Percentiles rank a stretch among this genome's conserved stretches.
Conservation (phyloP, 1,140 invertebrate species). For the Caenorhabditis briggsae region DNA sequence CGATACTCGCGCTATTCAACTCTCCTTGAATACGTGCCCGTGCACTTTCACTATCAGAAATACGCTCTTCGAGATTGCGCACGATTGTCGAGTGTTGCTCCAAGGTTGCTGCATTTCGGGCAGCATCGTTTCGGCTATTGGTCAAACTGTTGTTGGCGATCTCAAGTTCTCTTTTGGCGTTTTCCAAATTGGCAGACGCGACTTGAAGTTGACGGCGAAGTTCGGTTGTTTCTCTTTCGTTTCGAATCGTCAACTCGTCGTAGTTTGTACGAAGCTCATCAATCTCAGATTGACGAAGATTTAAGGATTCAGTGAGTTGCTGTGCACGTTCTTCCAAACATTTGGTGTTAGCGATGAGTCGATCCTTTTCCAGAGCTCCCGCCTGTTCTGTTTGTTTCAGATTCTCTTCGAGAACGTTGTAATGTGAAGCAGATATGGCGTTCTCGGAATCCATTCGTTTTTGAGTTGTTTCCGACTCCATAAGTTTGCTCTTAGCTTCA, state of each 20-base stretch:
- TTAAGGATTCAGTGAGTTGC: conserved; percentile 3
- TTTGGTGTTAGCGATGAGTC: background rate
- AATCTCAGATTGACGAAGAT: background rate
- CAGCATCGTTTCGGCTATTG: background rate
- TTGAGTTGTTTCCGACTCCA: conserved; percentile 4
- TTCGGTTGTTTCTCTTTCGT: background rate
- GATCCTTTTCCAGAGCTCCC: conserved; percentile 45
- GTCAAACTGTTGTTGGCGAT: background rate
- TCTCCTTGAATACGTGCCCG: background rate
- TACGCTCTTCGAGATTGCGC: conserved; percentile 25
- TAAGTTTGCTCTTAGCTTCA: conserved; percentile 38
- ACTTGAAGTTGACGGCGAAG: conserved; percentile 36
- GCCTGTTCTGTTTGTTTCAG: conserved; percentile 38
- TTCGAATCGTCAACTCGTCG: background rate
- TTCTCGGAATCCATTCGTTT: conserved; percentile 36
- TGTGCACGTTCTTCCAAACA: conserved; percentile 4
- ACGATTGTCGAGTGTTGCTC: conserved; percentile 19
- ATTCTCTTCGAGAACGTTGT: conserved; percentile 20
- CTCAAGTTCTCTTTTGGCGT: conserved; percentile 13
- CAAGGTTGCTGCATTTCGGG: background rate
- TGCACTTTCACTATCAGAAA: conserved; percentile 4
- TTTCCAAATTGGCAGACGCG: background rate
- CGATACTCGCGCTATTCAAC: background rate
- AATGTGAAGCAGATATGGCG: conserved; percentile 29
- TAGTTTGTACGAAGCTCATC: background rate